These are phyloP conservation scores for Troides oblongomaculatus DNA, from an alignment of 2,888 invertebrate genomes.

Conservation along the genomic window DNA sequence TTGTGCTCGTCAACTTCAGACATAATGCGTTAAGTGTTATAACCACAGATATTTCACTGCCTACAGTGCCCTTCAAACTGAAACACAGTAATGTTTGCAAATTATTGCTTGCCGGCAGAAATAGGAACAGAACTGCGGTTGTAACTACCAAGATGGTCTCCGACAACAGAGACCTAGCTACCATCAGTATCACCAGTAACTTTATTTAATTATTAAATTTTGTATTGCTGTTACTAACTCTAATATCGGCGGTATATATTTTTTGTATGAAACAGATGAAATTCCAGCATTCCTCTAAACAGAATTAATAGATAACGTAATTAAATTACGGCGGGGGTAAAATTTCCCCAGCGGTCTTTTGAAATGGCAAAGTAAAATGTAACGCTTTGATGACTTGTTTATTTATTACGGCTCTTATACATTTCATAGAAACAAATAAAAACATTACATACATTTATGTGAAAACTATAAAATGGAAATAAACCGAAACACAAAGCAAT, in stretches of 20 bases:
- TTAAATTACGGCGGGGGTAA: conserved; percentile 6
- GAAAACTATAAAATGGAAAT: not conserved
- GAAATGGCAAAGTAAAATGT: conserved; percentile 6
- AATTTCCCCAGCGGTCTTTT: conserved; percentile 9
- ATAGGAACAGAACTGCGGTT: too few species aligned
- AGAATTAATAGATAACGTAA: conserved; percentile 9
- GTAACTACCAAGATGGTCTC: too few species aligned
- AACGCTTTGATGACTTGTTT: not conserved
- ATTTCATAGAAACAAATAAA: not conserved
- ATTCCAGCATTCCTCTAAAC: not conserved
- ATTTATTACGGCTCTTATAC: not conserved
- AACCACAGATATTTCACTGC: too few species aligned
- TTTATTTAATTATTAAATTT: not conserved
- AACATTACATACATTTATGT: not conserved
- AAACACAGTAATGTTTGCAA: too few species aligned
- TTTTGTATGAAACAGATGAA: not conserved
- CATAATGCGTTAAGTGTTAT: too few species aligned
- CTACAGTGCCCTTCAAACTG: too few species aligned
- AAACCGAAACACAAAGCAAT: not conserved
- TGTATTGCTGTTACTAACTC: not conserved
- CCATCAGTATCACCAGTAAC: not conserved
- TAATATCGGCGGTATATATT: not conserved
- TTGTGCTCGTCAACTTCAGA: too few species aligned
- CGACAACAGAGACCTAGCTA: not conserved
- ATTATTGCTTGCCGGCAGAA: too few species aligned